These are phyloP conservation scores for Tupaia tana DNA, from an alignment of 2,113 vertebrate genomes.

Conservation along the genomic window DNA sequence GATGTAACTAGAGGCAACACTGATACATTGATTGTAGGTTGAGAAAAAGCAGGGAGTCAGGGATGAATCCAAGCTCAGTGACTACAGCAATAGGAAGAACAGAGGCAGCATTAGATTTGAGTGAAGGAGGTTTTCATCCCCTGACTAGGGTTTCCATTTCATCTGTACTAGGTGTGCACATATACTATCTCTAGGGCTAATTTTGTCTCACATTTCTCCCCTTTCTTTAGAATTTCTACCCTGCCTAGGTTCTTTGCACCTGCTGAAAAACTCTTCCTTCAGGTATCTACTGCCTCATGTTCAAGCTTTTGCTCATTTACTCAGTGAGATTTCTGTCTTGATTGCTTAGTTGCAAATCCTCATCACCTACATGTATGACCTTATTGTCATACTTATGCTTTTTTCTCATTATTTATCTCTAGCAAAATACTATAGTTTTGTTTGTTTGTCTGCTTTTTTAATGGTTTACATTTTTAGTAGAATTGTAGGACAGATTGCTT, in stretches of 20 bases:
- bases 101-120: too few relatives aligned
- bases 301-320: background rate
- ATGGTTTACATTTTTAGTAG: background rate
- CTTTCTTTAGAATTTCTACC: background rate
- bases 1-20: background rate
- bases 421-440: background rate
- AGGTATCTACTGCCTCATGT: background rate
- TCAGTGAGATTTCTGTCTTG: background rate
- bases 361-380: background rate
- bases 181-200: background rate
- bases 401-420: background rate
- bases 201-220: background rate
- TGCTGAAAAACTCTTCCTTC: background rate
- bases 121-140: background rate
- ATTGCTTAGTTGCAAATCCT: background rate
- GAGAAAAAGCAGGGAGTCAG: background rate
- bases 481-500: background rate
- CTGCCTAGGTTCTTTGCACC: background rate
- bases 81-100: background rate
- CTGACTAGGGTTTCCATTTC: background rate
- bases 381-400: background rate
- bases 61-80: background rate
- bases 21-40: fast-evolving
- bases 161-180: background rate
- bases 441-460: background rate